These are phyloP conservation scores for Drosophila pectinifera DNA, from an alignment of 1,140 invertebrate species.

Conservation along the genomic window DNA sequence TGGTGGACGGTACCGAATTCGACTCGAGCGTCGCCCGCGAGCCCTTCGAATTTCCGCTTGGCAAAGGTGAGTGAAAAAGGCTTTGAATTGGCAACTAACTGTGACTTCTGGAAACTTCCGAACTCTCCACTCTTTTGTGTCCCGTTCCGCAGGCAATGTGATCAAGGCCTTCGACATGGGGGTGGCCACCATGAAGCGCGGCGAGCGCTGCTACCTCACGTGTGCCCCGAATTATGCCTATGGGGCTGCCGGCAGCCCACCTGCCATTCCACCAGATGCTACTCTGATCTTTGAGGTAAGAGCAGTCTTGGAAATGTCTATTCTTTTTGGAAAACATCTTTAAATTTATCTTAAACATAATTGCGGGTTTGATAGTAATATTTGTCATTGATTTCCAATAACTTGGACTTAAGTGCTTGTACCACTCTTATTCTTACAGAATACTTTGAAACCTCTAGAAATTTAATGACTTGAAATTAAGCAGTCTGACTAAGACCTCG, in stretches of 20 bases:
- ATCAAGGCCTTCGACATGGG: slow-evolving; percentile 99
- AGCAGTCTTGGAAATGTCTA: slow-evolving; percentile 33
- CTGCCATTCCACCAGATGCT: slow-evolving; percentile 95
- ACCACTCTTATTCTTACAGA: no score
- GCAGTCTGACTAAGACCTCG: neutral
- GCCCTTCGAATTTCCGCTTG: slow-evolving; percentile 94
- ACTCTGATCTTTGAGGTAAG: slow-evolving; percentile 96
- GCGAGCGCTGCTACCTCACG: slow-evolving; percentile 93
- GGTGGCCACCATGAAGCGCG: slow-evolving; percentile 96
- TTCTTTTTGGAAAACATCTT: no score
- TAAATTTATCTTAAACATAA: neutral
- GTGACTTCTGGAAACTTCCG: slow-evolving; percentile 15
- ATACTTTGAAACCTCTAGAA: no score
- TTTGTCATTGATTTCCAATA: neutral
- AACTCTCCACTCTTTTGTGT: neutral
- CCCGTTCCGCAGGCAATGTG: slow-evolving; percentile 87
- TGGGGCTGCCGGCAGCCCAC: slow-evolving; percentile 92
- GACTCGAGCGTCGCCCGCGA: slow-evolving; percentile 95
- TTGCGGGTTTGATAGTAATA: no score
- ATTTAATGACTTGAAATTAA: neutral
- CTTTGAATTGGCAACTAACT: neutral
- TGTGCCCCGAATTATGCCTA: slow-evolving; percentile 97
- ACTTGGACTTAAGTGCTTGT: no score
- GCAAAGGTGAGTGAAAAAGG: slow-evolving; percentile 87
- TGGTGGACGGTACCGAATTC: slow-evolving; percentile 95